Evolutionary conservation across 1,140 invertebrate species (phyloP).

Genomic region (Octopus bimaculoides): DNA sequence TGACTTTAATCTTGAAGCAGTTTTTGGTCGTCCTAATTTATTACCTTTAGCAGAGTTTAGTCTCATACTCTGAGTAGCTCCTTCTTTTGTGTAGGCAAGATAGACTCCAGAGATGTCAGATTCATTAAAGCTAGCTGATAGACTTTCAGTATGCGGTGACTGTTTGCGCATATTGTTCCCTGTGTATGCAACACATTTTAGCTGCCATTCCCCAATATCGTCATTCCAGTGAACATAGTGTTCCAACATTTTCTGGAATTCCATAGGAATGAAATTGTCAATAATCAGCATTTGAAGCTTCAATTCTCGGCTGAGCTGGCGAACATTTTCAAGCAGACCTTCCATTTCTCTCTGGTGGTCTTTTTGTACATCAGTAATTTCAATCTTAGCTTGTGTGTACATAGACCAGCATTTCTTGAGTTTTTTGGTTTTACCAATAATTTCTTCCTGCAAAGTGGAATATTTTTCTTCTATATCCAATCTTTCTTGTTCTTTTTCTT

Average conservation of each 20-base stretch:
- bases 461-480: conserved; percentile 96
- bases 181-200: conserved; percentile 96
- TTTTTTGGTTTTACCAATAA: conserved; percentile 87
- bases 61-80: conserved; percentile 44
- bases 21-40: conserved; percentile 52
- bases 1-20: conserved; percentile 52
- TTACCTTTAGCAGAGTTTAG: conserved; percentile 38
- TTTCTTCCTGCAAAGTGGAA: conserved; percentile 84
- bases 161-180: conserved; percentile 95
- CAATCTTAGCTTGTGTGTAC: conserved; percentile 58
- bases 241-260: conserved; percentile 90
- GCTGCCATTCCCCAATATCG: conserved; percentile 97
- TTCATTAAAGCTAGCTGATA: conserved; percentile 49
- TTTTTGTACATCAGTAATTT: conserved; percentile 60
- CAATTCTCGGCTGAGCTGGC: conserved; percentile 85
- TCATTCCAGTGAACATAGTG: conserved; percentile 95
- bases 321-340: conserved; percentile 86
- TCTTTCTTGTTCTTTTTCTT: conserved; percentile 79
- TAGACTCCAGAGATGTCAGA: conserved; percentile 58
- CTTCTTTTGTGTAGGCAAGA: conserved; percentile 58
- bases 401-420: conserved; percentile 74
- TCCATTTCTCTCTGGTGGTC: conserved; percentile 97
- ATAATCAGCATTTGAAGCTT: conserved; percentile 80
- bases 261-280: conserved; percentile 86
- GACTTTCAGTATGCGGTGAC: conserved; percentile 51